Conservation (phyloP, 2,797 vertebrate genomes). For the Morelia viridis region DNA sequence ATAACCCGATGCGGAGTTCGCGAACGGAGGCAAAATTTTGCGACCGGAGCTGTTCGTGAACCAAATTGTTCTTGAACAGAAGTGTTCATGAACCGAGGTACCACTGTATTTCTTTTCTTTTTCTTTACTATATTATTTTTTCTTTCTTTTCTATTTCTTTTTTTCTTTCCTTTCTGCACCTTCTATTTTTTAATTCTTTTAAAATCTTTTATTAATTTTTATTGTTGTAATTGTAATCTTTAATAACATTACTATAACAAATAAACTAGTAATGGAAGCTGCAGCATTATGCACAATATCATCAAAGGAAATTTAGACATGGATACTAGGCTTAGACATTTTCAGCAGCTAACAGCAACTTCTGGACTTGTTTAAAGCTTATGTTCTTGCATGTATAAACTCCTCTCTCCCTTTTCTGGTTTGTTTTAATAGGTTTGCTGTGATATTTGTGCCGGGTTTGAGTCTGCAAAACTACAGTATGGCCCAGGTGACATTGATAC, state of each 20-base stretch:
- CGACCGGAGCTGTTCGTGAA: no score
- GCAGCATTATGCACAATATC: background rate
- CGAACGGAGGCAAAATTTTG: no score
- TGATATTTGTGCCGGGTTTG: background rate
- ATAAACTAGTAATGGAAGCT: background rate
- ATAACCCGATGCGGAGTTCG: no score
- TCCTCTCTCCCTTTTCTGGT: background rate
- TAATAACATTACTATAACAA: background rate
- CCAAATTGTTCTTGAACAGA: no score
- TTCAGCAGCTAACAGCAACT: background rate
- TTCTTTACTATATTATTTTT: background rate
- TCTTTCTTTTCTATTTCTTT: background rate
- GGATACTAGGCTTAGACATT: background rate
- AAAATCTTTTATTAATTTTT: background rate
- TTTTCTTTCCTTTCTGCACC: background rate
- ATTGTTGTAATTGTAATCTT: background rate
- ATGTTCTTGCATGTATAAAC: no score
- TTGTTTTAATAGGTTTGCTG: background rate
- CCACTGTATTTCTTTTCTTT: background rate
- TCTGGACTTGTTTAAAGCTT: background rate
- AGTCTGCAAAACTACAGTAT: background rate
- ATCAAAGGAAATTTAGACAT: background rate
- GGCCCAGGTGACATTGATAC: background rate
- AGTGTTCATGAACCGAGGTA: no score
- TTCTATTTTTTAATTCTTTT: background rate